A percentile compares a stretch with the other conserved stretches of the same genome.
Evolutionary conservation across 1,140 invertebrate genomes (phyloP).

Genomic region (Pseudoatta argentina): DNA sequence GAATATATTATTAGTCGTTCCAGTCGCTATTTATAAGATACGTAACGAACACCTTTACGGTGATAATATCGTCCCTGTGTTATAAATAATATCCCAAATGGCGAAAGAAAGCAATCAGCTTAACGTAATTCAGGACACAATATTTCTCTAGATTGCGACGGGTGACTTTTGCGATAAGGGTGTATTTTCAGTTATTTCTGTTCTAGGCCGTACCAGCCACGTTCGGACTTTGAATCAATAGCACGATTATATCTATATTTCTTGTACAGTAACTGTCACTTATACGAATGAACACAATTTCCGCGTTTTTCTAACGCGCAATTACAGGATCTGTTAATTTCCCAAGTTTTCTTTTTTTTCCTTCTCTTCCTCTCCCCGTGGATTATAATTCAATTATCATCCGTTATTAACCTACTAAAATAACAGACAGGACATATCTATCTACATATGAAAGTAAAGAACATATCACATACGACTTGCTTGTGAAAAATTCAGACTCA

Average conservation of each 20-base stretch:
- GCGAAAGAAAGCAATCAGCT: background rate
- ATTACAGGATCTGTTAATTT: constrained; percentile 11
- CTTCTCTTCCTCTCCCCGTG: background rate
- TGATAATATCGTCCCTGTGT: background rate
- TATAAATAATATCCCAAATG: constrained; percentile 13
- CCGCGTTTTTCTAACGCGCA: constrained; percentile 7
- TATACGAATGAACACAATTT: constrained; percentile 37
- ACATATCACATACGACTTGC: background rate
- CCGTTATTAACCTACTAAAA: background rate
- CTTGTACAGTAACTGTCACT: constrained; percentile 55
- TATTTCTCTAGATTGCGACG: constrained; percentile 5
- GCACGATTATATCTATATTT: constrained; percentile 62
- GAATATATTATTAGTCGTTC: constrained; percentile 16
- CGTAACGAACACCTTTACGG: too few species aligned
- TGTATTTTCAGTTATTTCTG: constrained; percentile 76
- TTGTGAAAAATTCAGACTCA: constrained; percentile 32
- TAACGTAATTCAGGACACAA: constrained; percentile 24
- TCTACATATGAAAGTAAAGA: background rate
- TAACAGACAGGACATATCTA: background rate
- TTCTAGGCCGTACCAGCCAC: constrained; percentile 76
- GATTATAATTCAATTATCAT: background rate
- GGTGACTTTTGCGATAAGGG: constrained; percentile 22
- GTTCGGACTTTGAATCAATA: constrained; percentile 73
- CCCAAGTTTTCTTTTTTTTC: background rate
- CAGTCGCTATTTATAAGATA: constrained; percentile 10